Base-by-base conservation (phyloP, 1,140 invertebrate genomes). In the Diabrotica virgifera region DNA sequence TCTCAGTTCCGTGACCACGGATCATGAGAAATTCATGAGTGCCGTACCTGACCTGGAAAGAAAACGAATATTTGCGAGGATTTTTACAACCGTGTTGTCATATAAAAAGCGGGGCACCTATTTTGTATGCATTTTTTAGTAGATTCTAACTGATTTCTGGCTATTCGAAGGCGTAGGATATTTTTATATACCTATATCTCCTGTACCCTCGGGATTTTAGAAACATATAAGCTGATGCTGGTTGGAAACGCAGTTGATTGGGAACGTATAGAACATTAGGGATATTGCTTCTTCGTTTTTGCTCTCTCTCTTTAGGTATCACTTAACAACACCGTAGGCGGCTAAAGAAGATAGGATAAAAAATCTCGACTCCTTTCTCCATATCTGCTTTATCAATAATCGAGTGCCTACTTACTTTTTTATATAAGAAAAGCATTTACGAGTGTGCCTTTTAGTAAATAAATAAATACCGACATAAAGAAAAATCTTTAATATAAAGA, bases 61-160 rank as follows among this genome's bases (percentile, higher is more conserved):
- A 46, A 46, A 46, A 46, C 40, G 40, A n/a, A 46, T n/a, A 46
- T 46, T n/a, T 10, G 40, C n/a, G 40, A 46, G 40, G 40, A 46
- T 46, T 46, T 46, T 46, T 46, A 46, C 40, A 46, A 46, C 40
- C 40, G 40, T n/a, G 40, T 46, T 46, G 40, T 46, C 40, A 46
- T 46, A 46, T 46, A 46, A 46, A 46, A 46, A 46, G 40, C 40
- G 40, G 40, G 40, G 40, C 40, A 46, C 40, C 40, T 46, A 46
- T 46, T 46, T 46, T 46, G 40, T 46, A 46, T 46, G 40, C 40
- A 46, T 46, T 46, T 46, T 46, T 46, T 46, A 46, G 40, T 46
- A 46, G 40, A n/a, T 46, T 46, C 40, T 46, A 46, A 46, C 40
- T 46, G 40, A 46, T 46, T 46, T 46, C 40, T 10, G 40, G 40